phyloP scores from a whole-genome alignment of 2,797 vertebrate species.

The Allobates femoralis region DNA sequence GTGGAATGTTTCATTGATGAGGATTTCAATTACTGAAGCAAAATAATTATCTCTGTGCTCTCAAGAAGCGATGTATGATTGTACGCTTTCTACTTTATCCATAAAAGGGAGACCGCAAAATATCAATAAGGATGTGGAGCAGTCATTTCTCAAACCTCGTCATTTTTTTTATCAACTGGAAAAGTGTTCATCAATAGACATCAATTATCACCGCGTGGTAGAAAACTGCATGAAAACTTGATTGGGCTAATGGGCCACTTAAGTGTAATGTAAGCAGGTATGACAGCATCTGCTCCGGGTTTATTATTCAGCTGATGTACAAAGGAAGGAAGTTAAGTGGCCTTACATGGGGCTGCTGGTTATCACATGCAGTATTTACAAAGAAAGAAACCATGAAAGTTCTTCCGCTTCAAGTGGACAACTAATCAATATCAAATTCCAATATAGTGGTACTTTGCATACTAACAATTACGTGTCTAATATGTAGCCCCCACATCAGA shows the following conservation, averaged over 20 bases:
- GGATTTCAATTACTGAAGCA: conserved; percentile 50
- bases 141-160: not conserved
- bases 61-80: conserved; percentile 46
- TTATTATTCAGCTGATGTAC: not conserved
- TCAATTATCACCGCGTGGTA: conserved; percentile 38
- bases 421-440: conserved; percentile 19
- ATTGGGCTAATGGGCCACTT: conserved; percentile 52
- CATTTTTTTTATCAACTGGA: not conserved
- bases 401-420: not conserved
- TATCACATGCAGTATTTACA: not conserved
- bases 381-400: not conserved
- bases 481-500: not conserved
- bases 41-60: conserved; percentile 34
- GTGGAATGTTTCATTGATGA: conserved; percentile 26
- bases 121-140: conserved; percentile 14
- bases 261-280: conserved; percentile 23
- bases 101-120: conserved; percentile 5
- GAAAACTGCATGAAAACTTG: conserved; percentile 25
- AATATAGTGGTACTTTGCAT: conserved; percentile 15
- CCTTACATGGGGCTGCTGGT: not conserved
- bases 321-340: conserved; percentile 2
- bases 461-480: not conserved
- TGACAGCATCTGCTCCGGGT: conserved; percentile 23
- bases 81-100: conserved; percentile 20
- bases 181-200: conserved; percentile 43